These are phyloP conservation scores for Daktulosphaira vitifoliae DNA, from an alignment of 1,140 invertebrate species.

Conservation along the genomic window DNA sequence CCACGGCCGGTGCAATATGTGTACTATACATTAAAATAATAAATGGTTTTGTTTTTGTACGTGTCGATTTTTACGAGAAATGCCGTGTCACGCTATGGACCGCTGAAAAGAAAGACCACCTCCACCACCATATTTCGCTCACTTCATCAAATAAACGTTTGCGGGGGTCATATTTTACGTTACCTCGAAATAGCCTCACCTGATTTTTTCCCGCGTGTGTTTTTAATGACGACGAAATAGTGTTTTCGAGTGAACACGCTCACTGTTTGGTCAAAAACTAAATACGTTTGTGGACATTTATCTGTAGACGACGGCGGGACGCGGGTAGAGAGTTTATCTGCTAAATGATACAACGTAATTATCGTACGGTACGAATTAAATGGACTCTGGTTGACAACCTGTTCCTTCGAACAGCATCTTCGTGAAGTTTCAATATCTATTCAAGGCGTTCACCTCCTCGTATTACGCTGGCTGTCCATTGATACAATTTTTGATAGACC, in stretches of 20 bases:
- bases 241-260: background rate
- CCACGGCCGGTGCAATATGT: background rate
- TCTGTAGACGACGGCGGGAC: background rate
- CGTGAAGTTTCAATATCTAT: too few relatives aligned
- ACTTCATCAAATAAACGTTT: too few relatives aligned
- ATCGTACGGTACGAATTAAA: too few relatives aligned
- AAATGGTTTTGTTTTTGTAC: slow-evolving; percentile 31
- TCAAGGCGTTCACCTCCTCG: too few relatives aligned
- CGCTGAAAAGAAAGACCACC: slow-evolving; percentile 1
- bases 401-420: background rate
- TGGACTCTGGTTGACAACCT: slow-evolving; percentile 12
- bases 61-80: slow-evolving; percentile 26
- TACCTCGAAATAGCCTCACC: slow-evolving; percentile 25
- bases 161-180: slow-evolving; percentile 1
- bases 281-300: too few relatives aligned
- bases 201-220: slow-evolving; percentile 11
- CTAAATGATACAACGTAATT: too few relatives aligned
- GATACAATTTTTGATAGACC: too few relatives aligned
- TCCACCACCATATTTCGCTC: too few relatives aligned
- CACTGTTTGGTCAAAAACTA: too few relatives aligned
- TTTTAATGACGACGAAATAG: too few relatives aligned
- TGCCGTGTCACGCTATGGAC: too few relatives aligned
- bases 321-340: slow-evolving; percentile 13
- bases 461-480: too few relatives aligned
- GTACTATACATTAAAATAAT: slow-evolving; percentile 28